Percentiles rank a stretch among this genome's conserved stretches.
Evolutionary conservation across 2,888 invertebrate species (phyloP).

Genomic region (Dryobota labecula): DNA sequence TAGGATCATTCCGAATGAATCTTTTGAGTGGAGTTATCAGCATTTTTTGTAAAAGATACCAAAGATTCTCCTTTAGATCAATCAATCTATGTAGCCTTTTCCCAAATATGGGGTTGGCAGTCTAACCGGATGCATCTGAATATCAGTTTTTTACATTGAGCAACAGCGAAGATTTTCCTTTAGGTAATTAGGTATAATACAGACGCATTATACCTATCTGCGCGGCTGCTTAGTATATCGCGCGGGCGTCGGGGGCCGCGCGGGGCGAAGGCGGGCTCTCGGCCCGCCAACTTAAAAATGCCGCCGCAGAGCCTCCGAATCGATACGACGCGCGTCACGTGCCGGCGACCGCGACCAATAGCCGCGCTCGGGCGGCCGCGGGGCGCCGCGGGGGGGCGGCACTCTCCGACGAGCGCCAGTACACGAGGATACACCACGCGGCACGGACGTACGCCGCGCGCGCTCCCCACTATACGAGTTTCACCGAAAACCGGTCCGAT

Average conservation of each 20-base stretch:
- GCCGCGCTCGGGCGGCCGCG: constrained; percentile 82
- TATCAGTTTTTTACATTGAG: too few species aligned
- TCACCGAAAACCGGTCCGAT: constrained; percentile 86
- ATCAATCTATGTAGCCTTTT: too few species aligned
- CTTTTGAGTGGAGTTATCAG: background rate
- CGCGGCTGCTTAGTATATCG: constrained; percentile 70
- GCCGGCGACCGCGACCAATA: constrained; percentile 89
- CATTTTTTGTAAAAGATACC: background rate
- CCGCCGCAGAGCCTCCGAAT: constrained; percentile 95
- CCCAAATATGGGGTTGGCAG: too few species aligned
- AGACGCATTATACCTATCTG: constrained; percentile 55
- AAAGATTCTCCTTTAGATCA: background rate
- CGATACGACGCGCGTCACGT: constrained; percentile 94
- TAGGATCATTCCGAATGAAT: background rate
- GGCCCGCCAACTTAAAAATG: constrained; percentile 93
- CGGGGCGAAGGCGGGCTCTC: constrained; percentile 88
- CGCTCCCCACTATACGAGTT: constrained; percentile 73
- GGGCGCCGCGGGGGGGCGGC: constrained; percentile 75
- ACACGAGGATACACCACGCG: constrained; percentile 77
- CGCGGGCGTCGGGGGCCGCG: constrained; percentile 81
- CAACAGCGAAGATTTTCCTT: background rate
- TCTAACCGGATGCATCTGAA: too few species aligned
- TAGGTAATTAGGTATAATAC: constrained; percentile 26
- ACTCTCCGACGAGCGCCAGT: constrained; percentile 78
- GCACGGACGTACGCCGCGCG: constrained; percentile 75